Base-by-base conservation (phyloP, 2,888 invertebrate species). In the Campoplex capitator region DNA sequence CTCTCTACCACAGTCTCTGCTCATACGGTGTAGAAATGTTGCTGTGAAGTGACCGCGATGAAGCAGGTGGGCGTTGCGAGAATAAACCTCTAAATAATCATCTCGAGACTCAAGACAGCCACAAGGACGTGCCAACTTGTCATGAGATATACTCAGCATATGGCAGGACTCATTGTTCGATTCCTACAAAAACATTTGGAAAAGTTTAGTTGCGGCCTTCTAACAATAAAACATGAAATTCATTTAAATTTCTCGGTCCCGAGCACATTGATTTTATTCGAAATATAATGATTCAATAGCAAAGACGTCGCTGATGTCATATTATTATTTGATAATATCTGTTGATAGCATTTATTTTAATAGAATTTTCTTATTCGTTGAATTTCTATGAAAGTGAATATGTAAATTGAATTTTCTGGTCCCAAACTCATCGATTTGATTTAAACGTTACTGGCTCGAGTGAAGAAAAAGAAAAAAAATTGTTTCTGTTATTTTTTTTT, bases 11-110 rank as follows among this genome's bases (percentile, higher is more conserved):
- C 42, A 67, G 8, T 18, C 62, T 48, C 54, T 42, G 62, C 32
- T 16, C 28, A 28, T 16, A 13, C 16, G 16, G 62, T 16, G 32
- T 62, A 16, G 73, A 23, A 67, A 62, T 23, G 74, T 45, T 73
- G 32, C 62, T 77, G 82, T 77, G 77, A 83, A 82, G 81, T 71
- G 87, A 85, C 82, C 84, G 85, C 89, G 86, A 87, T 85, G 89
- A 86, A 84, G 88, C 89, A 88, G 88, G 91, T 93, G 92, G 92
- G 92, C 92, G 92, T 91, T 86, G 83, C 68, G 85, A 87, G 89
- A 91, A 90, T 91, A 89, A 28, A 48, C 89, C 86, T 88, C 89
- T 91, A 91, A 92, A 93, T 92, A 91, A 92, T 91, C 89, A 89
- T 77, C 73, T 58, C 65, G 28, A 65, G 65, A 32, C 38, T 77